phyloP scores from a whole-genome alignment of 2,888 invertebrate genomes.

The Diogma glabrata region DNA sequence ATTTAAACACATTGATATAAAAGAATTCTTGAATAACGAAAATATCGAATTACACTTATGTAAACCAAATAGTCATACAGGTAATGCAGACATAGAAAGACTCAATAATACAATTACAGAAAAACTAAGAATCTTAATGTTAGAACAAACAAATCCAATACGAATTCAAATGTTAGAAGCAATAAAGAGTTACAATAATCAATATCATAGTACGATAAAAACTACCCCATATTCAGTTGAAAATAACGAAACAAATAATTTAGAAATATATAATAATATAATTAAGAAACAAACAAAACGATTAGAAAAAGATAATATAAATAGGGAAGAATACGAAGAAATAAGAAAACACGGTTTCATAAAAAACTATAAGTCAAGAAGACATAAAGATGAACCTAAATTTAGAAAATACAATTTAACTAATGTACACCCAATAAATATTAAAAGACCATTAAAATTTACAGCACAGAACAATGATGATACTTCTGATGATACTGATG shows the following conservation, averaged over 20 bases:
- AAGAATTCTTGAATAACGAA: not conserved
- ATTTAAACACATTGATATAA: not conserved
- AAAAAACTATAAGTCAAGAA: not conserved
- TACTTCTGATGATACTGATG: not conserved
- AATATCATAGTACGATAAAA: not conserved
- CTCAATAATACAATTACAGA: not conserved
- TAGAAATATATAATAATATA: not conserved
- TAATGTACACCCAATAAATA: not conserved
- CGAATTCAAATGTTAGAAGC: not conserved
- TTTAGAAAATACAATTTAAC: not conserved
- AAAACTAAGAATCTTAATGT: not conserved
- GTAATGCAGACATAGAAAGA: no score
- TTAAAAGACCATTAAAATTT: not conserved
- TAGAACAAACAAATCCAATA: not conserved
- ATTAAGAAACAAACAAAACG: not conserved
- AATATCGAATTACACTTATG: not conserved
- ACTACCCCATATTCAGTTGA: not conserved
- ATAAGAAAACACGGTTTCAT: not conserved
- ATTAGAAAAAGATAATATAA: not conserved
- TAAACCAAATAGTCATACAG: not conserved
- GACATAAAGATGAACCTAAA: not conserved
- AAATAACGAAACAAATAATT: not conserved
- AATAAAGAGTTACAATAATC: not conserved
- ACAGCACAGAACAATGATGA: not conserved
- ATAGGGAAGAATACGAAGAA: not conserved